Conservation (phyloP, 1,140 invertebrate genomes). For the Acyrthosiphon pisum region DNA sequence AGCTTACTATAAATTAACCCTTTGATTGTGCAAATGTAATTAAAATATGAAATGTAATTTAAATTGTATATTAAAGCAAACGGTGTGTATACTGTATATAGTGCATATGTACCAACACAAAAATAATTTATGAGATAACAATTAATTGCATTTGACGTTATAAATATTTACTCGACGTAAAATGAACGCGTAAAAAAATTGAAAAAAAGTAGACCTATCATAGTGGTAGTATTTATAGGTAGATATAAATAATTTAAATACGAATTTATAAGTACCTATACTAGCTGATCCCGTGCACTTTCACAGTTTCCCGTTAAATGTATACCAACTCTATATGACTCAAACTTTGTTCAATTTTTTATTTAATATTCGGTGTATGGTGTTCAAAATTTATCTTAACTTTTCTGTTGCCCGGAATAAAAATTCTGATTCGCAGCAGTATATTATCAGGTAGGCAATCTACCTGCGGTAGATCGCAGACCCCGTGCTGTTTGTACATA, state of each 20-base stretch:
- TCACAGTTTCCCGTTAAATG: no score
- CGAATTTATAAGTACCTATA: no score
- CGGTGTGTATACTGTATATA: neutral
- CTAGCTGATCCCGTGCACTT: no score
- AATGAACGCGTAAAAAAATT: neutral
- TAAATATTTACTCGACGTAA: neutral
- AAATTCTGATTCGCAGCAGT: no score
- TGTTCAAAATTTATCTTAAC: no score
- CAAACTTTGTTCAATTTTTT: no score
- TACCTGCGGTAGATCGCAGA: no score
- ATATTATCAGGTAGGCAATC: no score
- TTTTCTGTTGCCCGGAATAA: no score
- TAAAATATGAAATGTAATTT: neutral
- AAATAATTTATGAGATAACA: neutral
- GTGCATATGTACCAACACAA: neutral
- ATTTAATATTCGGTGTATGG: no score
- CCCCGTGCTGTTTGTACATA: no score
- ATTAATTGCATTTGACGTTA: neutral
- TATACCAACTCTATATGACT: no score
- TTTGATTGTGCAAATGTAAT: slow-evolving; percentile 6
- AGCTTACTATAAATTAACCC: neutral
- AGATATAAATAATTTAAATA: neutral
- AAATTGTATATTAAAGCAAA: neutral
- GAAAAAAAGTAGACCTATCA: neutral
- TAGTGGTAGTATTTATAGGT: neutral